Evolutionary conservation across 2,888 invertebrate species (phyloP).

Genomic region (Ormyrus pomaceus): DNA sequence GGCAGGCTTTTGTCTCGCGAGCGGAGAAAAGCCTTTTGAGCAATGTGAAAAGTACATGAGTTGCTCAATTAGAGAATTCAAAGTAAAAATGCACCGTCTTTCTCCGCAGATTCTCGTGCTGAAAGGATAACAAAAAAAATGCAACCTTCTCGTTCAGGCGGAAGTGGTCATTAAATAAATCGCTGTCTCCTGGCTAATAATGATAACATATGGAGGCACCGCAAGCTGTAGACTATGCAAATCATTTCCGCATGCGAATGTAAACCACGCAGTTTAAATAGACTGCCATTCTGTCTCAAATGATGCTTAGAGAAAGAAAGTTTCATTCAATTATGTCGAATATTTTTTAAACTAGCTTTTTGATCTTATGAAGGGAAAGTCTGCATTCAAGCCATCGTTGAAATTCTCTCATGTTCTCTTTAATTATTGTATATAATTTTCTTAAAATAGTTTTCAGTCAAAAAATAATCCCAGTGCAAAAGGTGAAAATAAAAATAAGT

Average conservation of each 20-base stretch:
- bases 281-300: no score
- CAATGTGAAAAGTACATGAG: neutral
- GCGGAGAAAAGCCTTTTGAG: constrained; percentile 22
- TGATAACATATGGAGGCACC: constrained; percentile 29
- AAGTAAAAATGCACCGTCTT: neutral
- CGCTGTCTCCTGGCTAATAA: constrained; percentile 49
- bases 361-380: no score
- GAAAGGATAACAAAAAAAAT: neutral
- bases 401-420: neutral
- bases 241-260: constrained; percentile 7
- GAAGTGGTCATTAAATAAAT: constrained; percentile 51
- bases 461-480: no score
- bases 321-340: no score
- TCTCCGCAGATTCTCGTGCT: neutral
- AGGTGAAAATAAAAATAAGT: no score
- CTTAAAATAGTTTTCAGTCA: no score
- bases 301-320: no score
- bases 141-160: constrained; percentile 29
- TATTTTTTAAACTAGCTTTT: no score
- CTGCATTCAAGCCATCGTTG: no score
- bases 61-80: neutral
- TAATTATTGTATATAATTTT: no score
- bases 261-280: no score
- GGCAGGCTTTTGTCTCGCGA: neutral
- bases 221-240: neutral